phyloP scores from a whole-genome alignment of 1,140 invertebrate species.

The Tetraneura akinire region DNA sequence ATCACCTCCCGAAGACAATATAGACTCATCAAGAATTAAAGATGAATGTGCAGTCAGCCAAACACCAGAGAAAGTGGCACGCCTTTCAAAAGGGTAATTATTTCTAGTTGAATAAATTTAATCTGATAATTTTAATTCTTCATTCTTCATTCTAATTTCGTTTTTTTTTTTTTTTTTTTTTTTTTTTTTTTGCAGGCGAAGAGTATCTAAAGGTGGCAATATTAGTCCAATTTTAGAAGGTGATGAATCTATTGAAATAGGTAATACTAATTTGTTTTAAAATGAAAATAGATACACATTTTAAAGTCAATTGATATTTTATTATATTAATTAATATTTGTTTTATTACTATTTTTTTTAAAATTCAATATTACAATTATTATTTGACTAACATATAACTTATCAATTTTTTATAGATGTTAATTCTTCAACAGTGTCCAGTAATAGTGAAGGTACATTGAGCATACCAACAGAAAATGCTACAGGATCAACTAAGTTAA shows the following conservation, averaged over 20 bases:
- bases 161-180: too few relatives aligned
- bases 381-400: neutral
- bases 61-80: slow-evolving; percentile 26
- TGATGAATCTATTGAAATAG: slow-evolving; percentile 31
- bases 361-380: neutral
- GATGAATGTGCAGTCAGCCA: neutral
- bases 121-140: too few relatives aligned
- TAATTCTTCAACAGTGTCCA: neutral
- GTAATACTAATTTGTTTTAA: neutral
- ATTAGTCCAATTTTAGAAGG: slow-evolving; percentile 39
- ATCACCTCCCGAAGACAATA: neutral
- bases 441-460: neutral
- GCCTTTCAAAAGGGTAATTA: slow-evolving; percentile 29
- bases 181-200: neutral
- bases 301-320: neutral
- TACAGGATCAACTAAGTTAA: neutral
- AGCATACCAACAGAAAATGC: neutral
- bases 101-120: neutral
- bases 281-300: too few relatives aligned
- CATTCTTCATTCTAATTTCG: too few relatives aligned
- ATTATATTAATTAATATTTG: neutral
- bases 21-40: neutral
- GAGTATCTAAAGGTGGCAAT: slow-evolving; percentile 36
- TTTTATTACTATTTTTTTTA: neutral
- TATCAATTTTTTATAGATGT: neutral